These are phyloP conservation scores for Hafferia zeledoni DNA, from an alignment of 2,797 vertebrate genomes.

Conservation along the genomic window DNA sequence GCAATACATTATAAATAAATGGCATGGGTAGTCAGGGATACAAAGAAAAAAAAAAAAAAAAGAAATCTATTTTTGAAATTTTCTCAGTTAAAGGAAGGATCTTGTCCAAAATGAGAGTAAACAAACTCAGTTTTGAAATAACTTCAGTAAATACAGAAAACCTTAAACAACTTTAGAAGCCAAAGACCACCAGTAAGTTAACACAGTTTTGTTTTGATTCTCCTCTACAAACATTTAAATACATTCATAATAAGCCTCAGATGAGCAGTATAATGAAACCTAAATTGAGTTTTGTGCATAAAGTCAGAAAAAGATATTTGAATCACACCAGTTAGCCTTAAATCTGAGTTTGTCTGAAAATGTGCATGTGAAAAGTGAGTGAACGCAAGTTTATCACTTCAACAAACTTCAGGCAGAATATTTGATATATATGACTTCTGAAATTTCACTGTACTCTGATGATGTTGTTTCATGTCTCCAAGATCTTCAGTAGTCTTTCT, in stretches of 20 bases:
- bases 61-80: not conserved
- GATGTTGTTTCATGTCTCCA: not conserved
- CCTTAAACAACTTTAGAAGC: not conserved
- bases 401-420: not conserved
- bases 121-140: not conserved
- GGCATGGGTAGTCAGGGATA: accelerated
- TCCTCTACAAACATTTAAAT: not conserved
- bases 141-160: not conserved
- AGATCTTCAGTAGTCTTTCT: not conserved
- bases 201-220: not conserved
- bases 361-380: not conserved
- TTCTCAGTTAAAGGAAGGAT: not conserved
- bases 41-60: not conserved
- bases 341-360: not conserved
- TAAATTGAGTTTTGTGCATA: not conserved
- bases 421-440: not conserved
- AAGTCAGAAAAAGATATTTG: not conserved
- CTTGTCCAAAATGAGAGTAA: not conserved
- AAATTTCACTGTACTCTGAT: not conserved
- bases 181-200: not conserved
- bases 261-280: not conserved
- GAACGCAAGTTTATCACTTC: not conserved
- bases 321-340: not conserved
- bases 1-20: not conserved
- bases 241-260: not conserved